Evolutionary conservation across 1,140 invertebrate species (phyloP).

Genomic region (Nasonia vitripennis): DNA sequence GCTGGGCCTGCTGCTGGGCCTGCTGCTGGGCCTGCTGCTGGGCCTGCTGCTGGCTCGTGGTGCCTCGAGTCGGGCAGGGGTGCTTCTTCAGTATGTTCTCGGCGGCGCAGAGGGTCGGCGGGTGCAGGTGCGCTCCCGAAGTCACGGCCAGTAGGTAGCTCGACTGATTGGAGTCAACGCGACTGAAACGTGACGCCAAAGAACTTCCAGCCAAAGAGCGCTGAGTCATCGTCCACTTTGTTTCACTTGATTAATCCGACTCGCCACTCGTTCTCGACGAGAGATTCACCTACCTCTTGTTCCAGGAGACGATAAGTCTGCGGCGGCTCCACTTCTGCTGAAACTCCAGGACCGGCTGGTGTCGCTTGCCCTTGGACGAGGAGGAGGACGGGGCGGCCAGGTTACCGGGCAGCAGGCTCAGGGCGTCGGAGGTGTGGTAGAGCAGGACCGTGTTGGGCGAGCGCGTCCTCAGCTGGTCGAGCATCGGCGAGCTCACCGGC

Average conservation of each 20-base stretch:
- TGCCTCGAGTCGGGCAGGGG: constrained; percentile 55
- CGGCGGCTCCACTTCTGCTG: constrained; percentile 69
- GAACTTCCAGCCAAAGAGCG: not conserved
- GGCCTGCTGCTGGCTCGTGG: constrained; percentile 60
- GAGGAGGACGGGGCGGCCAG: not conserved
- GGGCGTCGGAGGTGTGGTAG: constrained; percentile 68
- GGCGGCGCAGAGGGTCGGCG: constrained; percentile 71
- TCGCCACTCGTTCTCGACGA: too few species aligned
- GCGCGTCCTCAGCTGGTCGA: constrained; percentile 53
- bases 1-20: constrained; percentile 30
- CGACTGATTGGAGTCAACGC: constrained; percentile 68
- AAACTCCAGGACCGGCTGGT: constrained; percentile 62
- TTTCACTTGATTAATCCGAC: not conserved
- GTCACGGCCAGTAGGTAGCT: constrained; percentile 70
- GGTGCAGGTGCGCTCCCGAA: constrained; percentile 67
- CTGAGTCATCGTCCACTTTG: constrained; percentile 24
- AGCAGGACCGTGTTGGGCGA: constrained; percentile 69
- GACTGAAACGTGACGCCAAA: constrained; percentile 59
- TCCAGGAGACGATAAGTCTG: constrained; percentile 71
- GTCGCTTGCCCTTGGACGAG: not conserved
- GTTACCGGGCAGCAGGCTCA: constrained; percentile 62
- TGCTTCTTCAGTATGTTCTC: constrained; percentile 67
- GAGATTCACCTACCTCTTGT: constrained; percentile 64
- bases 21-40: constrained; percentile 47
- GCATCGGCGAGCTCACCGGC: constrained; percentile 55